These are phyloP conservation scores for Oxytorus armatus DNA, from an alignment of 2,888 invertebrate genomes.

Conservation along the genomic window DNA sequence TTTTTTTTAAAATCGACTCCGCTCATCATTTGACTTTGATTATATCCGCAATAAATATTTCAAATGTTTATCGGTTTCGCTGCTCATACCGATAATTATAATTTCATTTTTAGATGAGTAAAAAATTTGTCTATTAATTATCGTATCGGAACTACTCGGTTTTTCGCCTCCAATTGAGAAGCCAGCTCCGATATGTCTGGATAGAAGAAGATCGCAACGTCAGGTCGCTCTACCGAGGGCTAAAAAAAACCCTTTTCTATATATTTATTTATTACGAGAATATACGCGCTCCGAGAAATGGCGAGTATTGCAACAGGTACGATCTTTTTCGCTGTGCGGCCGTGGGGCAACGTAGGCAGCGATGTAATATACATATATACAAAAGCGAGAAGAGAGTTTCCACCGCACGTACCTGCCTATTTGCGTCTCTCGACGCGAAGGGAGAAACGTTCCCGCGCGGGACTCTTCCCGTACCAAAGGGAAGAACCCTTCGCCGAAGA, in stretches of 20 bases:
- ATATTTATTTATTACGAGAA: background rate
- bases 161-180: conserved; percentile 32
- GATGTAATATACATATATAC: background rate
- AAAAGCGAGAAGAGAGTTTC: conserved; percentile 11
- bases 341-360: conserved; percentile 42
- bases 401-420: conserved; percentile 54
- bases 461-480: too few relatives aligned
- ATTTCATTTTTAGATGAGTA: too few relatives aligned
- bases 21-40: too few relatives aligned
- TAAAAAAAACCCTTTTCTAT: too few relatives aligned
- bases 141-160: background rate
- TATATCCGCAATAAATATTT: too few relatives aligned
- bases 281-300: conserved; percentile 25
- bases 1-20: too few relatives aligned
- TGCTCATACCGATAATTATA: too few relatives aligned
- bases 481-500: too few relatives aligned
- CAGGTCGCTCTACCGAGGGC: conserved; percentile 41
- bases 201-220: conserved; percentile 50
- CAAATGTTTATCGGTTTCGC: too few relatives aligned
- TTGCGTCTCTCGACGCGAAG: conserved; percentile 27
- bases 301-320: conserved; percentile 11
- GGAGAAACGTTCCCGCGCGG: too few relatives aligned
- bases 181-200: background rate
- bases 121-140: too few relatives aligned
- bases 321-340: conserved; percentile 5